Conservation (phyloP, 2,888 invertebrate species). For the Tenthredo scrophulariae region DNA sequence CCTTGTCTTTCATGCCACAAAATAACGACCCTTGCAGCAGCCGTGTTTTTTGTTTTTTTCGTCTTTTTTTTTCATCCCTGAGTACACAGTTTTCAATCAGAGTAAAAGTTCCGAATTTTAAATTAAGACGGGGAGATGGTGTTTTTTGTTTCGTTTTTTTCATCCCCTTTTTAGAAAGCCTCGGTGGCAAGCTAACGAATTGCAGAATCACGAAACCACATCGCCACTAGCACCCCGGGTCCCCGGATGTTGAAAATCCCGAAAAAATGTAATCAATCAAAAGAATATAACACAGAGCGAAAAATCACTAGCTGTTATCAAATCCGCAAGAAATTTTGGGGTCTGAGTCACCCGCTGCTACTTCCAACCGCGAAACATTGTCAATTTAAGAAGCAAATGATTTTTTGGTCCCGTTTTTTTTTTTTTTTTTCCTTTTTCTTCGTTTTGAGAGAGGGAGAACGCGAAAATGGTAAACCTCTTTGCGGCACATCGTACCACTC, state of each 20-base stretch:
- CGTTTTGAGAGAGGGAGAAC: background rate
- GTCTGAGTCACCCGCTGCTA: background rate
- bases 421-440: background rate
- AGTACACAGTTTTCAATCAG: slow-evolving; percentile 3
- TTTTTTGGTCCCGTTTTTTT: background rate
- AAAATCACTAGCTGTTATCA: background rate
- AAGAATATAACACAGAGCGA: background rate
- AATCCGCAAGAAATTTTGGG: background rate
- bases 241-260: background rate
- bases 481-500: slow-evolving; percentile 14
- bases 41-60: too few species aligned
- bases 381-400: background rate
- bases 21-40: background rate
- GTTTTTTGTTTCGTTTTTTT: background rate
- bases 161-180: background rate
- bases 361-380: background rate
- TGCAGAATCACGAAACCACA: background rate
- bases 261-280: slow-evolving; percentile 13
- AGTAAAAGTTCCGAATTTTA: slow-evolving; percentile 8
- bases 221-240: background rate
- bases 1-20: background rate
- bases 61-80: background rate
- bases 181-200: background rate
- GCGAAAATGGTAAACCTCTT: slow-evolving; percentile 24
- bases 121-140: background rate